phyloP scores from a whole-genome alignment of 2,888 invertebrate species.

The Dynastes grantii region DNA sequence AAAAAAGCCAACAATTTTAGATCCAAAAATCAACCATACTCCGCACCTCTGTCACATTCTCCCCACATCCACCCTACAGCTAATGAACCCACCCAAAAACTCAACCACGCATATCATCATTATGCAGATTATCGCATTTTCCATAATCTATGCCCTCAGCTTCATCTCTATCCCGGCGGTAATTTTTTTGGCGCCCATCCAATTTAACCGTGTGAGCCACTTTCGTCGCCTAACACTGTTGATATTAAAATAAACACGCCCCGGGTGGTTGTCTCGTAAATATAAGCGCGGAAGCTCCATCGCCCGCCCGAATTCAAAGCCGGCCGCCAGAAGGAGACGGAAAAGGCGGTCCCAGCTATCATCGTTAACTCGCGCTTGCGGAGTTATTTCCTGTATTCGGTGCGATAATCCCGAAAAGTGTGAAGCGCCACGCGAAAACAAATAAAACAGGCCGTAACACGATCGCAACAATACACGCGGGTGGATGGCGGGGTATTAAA shows the following conservation, averaged over 20 bases:
- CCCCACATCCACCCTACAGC: too few species aligned
- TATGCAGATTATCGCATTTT: background rate
- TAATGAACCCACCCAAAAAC: too few species aligned
- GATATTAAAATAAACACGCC: constrained; percentile 12
- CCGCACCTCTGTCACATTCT: too few species aligned
- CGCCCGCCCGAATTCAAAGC: background rate
- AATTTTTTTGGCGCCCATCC: constrained; percentile 2
- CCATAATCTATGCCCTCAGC: background rate
- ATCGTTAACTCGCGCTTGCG: background rate
- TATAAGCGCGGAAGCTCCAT: background rate
- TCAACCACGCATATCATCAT: background rate
- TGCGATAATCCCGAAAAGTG: constrained; percentile 7
- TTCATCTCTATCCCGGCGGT: background rate
- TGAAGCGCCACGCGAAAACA: constrained; percentile 1
- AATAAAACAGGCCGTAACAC: background rate
- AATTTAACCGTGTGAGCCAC: background rate
- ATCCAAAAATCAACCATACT: too few species aligned
- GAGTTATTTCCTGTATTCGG: constrained; percentile 2
- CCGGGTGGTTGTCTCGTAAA: constrained; percentile 10
- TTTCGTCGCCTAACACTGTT: background rate
- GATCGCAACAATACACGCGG: background rate
- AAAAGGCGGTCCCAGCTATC: background rate
- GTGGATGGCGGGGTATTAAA: background rate
- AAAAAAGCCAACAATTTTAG: too few species aligned
- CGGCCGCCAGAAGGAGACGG: background rate